phyloP scores from a whole-genome alignment of 2,113 vertebrate species.

The Caranx melampygus region DNA sequence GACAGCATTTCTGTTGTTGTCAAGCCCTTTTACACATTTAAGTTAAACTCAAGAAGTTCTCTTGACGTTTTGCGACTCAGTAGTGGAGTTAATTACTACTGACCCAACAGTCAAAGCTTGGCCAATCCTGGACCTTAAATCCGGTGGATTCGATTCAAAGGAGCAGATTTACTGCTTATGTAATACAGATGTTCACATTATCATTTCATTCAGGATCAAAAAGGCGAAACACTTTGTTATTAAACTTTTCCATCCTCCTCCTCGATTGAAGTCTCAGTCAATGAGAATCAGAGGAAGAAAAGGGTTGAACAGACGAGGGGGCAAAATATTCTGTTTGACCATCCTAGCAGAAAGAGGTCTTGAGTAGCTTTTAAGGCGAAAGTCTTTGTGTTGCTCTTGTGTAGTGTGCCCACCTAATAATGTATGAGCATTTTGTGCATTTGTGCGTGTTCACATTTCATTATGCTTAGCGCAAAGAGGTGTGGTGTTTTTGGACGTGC shows the following conservation, averaged over 20 bases:
- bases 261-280: conserved; percentile 7
- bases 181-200: conserved; percentile 11
- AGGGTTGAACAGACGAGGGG: conserved; percentile 17
- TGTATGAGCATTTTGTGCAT: conserved; percentile 13
- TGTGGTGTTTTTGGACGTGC: conserved; percentile 9
- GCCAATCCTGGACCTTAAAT: conserved; percentile 6
- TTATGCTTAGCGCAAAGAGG: conserved; percentile 14
- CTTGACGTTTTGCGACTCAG: conserved; percentile 2
- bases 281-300: conserved; percentile 8
- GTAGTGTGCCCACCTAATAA: conserved; percentile 2
- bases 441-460: background rate
- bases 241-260: conserved; percentile 16
- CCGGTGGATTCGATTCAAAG: conserved; percentile 10
- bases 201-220: background rate
- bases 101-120: conserved; percentile 25
- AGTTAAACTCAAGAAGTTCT: conserved; percentile 16
- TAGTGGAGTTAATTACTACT: conserved; percentile 61
- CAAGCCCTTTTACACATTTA: background rate
- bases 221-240: conserved; percentile 27
- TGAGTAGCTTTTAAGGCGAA: conserved; percentile 34
- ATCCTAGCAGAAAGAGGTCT: conserved; percentile 54
- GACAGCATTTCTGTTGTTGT: conserved; percentile 2
- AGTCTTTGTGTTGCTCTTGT: conserved; percentile 19
- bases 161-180: conserved; percentile 22
- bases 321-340: conserved; percentile 38